Evolutionary conservation across 1,140 invertebrate genomes (phyloP).

Genomic region (Psilanteris sp.): DNA sequence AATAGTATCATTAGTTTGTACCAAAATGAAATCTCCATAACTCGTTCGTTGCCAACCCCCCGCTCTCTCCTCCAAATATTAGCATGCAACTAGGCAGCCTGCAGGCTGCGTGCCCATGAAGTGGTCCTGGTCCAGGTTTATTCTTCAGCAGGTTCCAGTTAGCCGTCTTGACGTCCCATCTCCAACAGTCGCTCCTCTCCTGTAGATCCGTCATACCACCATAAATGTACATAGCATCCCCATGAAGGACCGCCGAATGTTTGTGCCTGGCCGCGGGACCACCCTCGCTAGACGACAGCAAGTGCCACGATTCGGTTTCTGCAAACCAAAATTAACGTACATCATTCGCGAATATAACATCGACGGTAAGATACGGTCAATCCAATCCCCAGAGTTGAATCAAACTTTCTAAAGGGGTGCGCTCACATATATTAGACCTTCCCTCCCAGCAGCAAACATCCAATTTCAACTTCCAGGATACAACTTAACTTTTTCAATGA

Average conservation of each 20-base stretch:
- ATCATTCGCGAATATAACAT: neutral
- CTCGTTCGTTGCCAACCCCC: slow-evolving; percentile 87
- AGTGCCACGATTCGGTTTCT: slow-evolving; percentile 89
- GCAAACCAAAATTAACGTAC: slow-evolving; percentile 62
- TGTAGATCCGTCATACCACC: slow-evolving; percentile 94
- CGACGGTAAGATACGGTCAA: no score
- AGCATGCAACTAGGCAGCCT: slow-evolving; percentile 89
- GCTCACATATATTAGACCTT: no score
- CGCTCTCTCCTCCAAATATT: slow-evolving; percentile 90
- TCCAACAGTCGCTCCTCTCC: slow-evolving; percentile 91
- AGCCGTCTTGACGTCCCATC: slow-evolving; percentile 85
- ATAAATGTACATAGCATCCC: slow-evolving; percentile 90
- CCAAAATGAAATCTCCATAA: slow-evolving; percentile 94
- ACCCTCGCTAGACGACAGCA: slow-evolving; percentile 81
- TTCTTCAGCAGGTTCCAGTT: slow-evolving; percentile 86
- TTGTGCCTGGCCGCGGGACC: slow-evolving; percentile 88
- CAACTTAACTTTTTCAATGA: no score
- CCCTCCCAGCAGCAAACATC: no score
- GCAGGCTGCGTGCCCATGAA: slow-evolving; percentile 90
- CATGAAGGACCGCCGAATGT: slow-evolving; percentile 90
- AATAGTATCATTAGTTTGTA: slow-evolving; percentile 78
- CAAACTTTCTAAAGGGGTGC: no score
- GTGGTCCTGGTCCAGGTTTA: slow-evolving; percentile 86
- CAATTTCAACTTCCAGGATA: no score
- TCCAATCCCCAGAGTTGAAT: no score